A percentile compares a stretch with the other conserved stretches of the same genome.
These are phyloP conservation scores for Alloscopus bannaensis DNA, from an alignment of 2,888 invertebrate genomes.

Conservation along the genomic window DNA sequence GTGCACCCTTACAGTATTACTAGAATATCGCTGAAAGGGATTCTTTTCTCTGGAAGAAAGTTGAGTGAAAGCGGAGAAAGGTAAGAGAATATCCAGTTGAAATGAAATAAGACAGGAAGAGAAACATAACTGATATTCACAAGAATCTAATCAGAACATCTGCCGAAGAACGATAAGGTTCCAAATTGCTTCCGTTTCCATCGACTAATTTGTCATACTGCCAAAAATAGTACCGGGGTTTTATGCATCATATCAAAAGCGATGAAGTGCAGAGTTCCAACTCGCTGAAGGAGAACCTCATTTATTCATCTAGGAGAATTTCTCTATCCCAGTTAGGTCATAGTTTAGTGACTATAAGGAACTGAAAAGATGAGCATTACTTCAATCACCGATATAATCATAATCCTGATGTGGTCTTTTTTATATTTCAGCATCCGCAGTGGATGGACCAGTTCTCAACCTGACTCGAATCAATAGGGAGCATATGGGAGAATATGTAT, in stretches of 20 bases:
- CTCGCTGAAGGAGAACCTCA: no score
- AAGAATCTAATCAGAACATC: constrained; percentile 51
- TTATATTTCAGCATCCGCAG: constrained; percentile 81
- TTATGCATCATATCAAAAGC: constrained; percentile 12
- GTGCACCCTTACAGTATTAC: no score
- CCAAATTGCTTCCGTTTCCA: constrained; percentile 28
- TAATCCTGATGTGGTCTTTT: not conserved
- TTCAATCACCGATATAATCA: not conserved
- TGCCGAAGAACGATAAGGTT: constrained; percentile 28
- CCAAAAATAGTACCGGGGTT: constrained; percentile 9
- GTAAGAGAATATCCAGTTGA: constrained; percentile 13
- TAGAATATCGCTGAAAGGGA: no score
- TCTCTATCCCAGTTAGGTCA: no score
- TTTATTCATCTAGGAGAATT: no score
- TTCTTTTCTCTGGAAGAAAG: no score
- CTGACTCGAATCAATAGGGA: constrained; percentile 84
- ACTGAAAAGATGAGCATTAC: not conserved
- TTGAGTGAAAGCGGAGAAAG: not conserved
- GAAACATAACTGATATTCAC: constrained; percentile 45
- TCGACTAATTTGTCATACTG: constrained; percentile 51
- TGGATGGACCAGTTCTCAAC: constrained; percentile 86
- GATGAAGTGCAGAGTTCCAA: not conserved
- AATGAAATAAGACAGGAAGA: constrained; percentile 30
- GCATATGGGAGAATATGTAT: constrained; percentile 86
- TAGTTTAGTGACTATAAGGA: not conserved